Evolutionary conservation across 92 coral and sea anemone genomes (phyloP), one percentile per base, ranked within the genome.

Genomic region (Epizoanthus scotinus): DNA sequence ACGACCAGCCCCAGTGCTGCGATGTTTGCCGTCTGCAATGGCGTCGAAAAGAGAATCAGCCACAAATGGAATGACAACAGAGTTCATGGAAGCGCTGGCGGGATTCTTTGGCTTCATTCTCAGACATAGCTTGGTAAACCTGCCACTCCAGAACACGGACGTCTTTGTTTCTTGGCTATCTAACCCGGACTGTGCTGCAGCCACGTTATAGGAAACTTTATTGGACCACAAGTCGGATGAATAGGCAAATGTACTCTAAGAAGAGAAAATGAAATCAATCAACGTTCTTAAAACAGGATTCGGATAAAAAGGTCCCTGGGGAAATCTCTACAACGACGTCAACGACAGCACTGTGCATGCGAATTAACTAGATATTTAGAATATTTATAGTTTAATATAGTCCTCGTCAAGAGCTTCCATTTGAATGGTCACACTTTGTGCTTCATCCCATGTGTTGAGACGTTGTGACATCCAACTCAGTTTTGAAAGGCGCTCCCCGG

Each of bases 1-100:
- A 17, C 78, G 78, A 15, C 78, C 52, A 5, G 55, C 31, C 7
- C 63, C 18, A 25, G 78, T 73, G 15, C 27, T 20, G 34, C 78
- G 78, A 18, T 55, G 29, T 20, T 55, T 55, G 6, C 78, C 78
- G 64, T 73, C 78, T 26, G 78, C 64, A 18, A 73, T 73, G 42
- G 42, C 5, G 7, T 19, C 63, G n/a, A 53, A 73, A 17, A 73
- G 78, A 8, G 78, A 73, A 24, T 47, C 31, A 49, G 40, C 27
- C 22, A 60, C 8, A 31, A 13, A 52, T 64, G 17, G 62, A 14
- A 54, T 26, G 10, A 71, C 62, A 7, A 52, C n/a, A 49, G 63
- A 71, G n/a, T 25, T 52, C 40, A 71, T 49, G 42, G 70, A 17
- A 6, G 70, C 36, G 40, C 52, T 71, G 36, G 78, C 7, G 42